These are phyloP conservation scores for Equus quagga DNA, from an alignment of 2,113 vertebrate genomes.

Conservation along the genomic window DNA sequence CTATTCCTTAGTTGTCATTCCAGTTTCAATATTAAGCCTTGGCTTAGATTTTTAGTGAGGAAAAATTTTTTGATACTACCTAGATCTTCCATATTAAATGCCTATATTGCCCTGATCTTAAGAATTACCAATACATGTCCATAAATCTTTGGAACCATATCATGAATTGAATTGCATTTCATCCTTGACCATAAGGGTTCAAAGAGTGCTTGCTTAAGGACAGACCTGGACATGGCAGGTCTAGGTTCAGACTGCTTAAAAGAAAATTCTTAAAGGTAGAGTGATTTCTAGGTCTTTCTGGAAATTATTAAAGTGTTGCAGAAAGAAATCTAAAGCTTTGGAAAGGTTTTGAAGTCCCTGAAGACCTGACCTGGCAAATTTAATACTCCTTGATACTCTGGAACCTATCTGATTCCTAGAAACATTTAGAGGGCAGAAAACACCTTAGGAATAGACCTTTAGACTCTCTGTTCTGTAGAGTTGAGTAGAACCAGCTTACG, in stretches of 20 bases:
- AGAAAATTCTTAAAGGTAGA: not conserved
- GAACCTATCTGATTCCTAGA: not conserved
- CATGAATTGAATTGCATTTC: slow-evolving; percentile 33
- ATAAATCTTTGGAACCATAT: not conserved
- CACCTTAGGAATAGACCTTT: not conserved
- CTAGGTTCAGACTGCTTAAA: not conserved
- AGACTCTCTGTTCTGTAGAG: not conserved
- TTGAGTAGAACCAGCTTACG: not conserved
- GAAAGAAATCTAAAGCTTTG: not conserved
- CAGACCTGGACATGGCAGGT: not conserved
- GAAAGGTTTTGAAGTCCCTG: slow-evolving; percentile 28
- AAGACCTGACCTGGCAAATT: not conserved
- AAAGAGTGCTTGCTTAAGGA: not conserved
- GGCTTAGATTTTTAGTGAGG: not conserved
- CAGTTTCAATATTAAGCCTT: not conserved
- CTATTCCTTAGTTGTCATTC: not conserved
- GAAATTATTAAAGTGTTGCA: not conserved
- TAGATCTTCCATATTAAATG: not conserved
- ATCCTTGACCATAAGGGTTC: not conserved
- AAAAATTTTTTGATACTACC: not conserved
- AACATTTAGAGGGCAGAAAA: not conserved
- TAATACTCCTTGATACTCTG: not conserved
- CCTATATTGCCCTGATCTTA: not conserved
- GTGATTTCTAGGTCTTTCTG: slow-evolving; percentile 5
- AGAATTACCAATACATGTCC: not conserved